Conservation (phyloP, 2,888 invertebrate genomes). For the Caenorhabditis zanzibari region DNA sequence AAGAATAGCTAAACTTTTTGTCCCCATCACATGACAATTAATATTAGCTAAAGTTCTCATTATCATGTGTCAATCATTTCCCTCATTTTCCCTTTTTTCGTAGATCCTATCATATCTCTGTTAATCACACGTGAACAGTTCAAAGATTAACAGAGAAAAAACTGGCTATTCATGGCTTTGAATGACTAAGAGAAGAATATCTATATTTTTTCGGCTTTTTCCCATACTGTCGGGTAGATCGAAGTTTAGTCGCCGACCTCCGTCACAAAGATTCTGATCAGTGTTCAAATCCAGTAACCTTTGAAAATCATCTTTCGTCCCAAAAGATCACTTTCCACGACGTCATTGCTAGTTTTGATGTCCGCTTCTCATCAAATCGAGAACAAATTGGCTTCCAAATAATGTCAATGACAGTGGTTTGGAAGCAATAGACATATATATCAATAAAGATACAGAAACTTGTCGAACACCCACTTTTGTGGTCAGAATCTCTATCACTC, state of each 20-base stretch:
- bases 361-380: constrained; percentile 58
- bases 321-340: constrained; percentile 56
- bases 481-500: neutral
- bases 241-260: neutral
- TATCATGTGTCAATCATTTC: constrained; percentile 21
- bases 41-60: neutral
- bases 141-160: constrained; percentile 27
- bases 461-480: constrained; percentile 45
- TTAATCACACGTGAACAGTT: constrained; percentile 50
- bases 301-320: constrained; percentile 49
- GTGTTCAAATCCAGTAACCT: constrained; percentile 37
- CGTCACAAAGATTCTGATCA: constrained; percentile 20
- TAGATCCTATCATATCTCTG: constrained; percentile 29
- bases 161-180: neutral
- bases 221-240: neutral
- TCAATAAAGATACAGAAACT: constrained; percentile 51
- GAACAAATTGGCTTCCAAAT: constrained; percentile 56
- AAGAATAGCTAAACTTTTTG: neutral
- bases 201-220: neutral
- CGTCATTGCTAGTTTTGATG: constrained; percentile 50
- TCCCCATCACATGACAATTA: neutral
- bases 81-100: neutral
- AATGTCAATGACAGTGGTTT: constrained; percentile 61
- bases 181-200: neutral
- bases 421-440: constrained; percentile 35